Evolutionary conservation across 2,888 invertebrate genomes (phyloP), one percentile per base, ranked within the genome.

Genomic region (Leucoma salicis): DNA sequence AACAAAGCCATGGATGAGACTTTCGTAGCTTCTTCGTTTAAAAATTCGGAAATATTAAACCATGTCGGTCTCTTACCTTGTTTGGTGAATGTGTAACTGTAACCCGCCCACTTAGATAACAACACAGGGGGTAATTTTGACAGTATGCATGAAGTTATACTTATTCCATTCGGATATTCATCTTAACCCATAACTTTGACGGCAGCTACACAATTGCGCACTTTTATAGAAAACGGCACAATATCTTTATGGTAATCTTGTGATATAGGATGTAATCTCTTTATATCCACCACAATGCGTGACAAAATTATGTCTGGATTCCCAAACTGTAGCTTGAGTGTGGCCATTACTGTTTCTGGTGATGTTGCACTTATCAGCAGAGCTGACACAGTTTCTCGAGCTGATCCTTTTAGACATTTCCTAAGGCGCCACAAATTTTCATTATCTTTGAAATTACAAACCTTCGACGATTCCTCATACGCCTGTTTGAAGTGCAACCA

Each of bases 51-150:
- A 11, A 32, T 16, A 16, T 15, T 6, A 5, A 16, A n/a, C 16
- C n/a, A 18, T 6, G 15, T 16, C 7, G 16, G 10, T 2, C 4
- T 32, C n/a, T 13, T 1, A 7, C 2, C 32, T 6, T 16, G n/a
- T 4, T 32, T 31, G 3, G 55, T 46, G 6, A 46, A 16, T 2
- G 49, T 38, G 18, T 49, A 63, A 39, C 57, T 54, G 31, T 63
- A 63, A 21, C 63, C 63, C 3, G 58, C 11, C 58, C 60, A 58
- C 39, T 57, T 61, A 2, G 57, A 35, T 3, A 60, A 8, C 3
- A 58, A 27, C 1, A 50, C 39, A 3, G 52, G 42, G 5, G 56
- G 55, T 6, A 57, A 18, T 18, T 59, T 63, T 3, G 53, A 42
- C 10, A 59, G 16, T 5, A 59, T 46, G 12, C 32, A 32, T 3